Conservation (phyloP, 2,113 vertebrate genomes). For the Tympanuchus pallidicinctus region DNA sequence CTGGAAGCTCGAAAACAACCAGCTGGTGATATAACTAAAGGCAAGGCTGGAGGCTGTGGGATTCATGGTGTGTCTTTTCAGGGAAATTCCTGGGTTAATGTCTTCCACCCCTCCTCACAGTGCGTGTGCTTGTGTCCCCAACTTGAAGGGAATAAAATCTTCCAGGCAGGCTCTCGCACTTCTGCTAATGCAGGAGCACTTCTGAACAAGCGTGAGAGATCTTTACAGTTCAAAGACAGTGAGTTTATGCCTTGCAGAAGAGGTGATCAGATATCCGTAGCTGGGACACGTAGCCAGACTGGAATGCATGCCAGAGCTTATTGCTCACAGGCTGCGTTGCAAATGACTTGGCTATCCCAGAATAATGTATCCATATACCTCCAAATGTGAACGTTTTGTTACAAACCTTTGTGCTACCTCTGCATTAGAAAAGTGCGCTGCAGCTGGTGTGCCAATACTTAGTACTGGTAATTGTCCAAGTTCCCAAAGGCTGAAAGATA, state of each 20-base stretch:
- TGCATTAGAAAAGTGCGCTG: neutral
- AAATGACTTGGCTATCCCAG: neutral
- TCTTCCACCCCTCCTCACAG: neutral
- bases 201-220: neutral
- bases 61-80: neutral
- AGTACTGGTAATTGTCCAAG: neutral
- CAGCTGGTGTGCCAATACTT: neutral
- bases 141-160: neutral
- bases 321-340: neutral
- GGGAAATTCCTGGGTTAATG: neutral
- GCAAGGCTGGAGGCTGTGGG: neutral
- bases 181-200: neutral
- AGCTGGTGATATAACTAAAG: neutral
- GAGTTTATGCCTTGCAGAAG: neutral
- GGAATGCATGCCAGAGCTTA: neutral
- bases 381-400: accelerated
- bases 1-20: constrained; percentile 17
- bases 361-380: neutral
- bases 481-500: neutral
- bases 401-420: accelerated
- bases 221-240: neutral
- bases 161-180: neutral
- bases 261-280: neutral
- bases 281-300: neutral
- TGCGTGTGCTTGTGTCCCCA: accelerated